Base-by-base conservation (phyloP, 1,140 invertebrate genomes). In the Brachionus calyciflorus region DNA sequence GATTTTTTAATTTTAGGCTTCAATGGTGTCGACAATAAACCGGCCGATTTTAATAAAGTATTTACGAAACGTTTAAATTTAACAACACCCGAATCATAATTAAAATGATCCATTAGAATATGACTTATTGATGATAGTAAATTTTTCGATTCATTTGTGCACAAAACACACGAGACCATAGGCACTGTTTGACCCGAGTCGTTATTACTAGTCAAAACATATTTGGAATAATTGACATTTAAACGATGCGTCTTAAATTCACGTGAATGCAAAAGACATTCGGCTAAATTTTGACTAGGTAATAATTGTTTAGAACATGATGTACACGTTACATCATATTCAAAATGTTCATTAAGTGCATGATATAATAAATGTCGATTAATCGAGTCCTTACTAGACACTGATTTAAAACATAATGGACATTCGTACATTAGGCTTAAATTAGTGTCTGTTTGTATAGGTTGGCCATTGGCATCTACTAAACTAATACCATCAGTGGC, bases 91-190 rank as follows among this genome's bases (percentile, higher is more conserved):
- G 46, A 51, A 33, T 73, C 69, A 17, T 73, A 73, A 9, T 4
- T n/a, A 55, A 73, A 73, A 73, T 73, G 69, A 26, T 73, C 69
- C 28, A 51, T 73, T n/a, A 73, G 12, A 21, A 73, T 73, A n/a
- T 73, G 69, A 51, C 33, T 51, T 4, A 73, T 55, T 21, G 46
- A 73, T 1, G 28, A 40, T 7, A 73, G 30, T 51, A 73, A 40
- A 41, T 73, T 73, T 37, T 40, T 49, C 0, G 44, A 24, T 26
- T 73, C 69, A 19, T 51, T 51, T 19, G 28, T 17, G 17, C 69
- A 73, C 46, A 73, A 41, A 0, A 51, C 69, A 55, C 69, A 73
- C 19, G 69, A 37, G 2, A 73, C 51, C 46, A 51, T 51, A 10
- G 69, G 69, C 28, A 73, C 12, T 10, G 69, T 55, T 28, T 73